phyloP scores from a whole-genome alignment of 2,113 vertebrate species.

The Carlito syrichta region DNA sequence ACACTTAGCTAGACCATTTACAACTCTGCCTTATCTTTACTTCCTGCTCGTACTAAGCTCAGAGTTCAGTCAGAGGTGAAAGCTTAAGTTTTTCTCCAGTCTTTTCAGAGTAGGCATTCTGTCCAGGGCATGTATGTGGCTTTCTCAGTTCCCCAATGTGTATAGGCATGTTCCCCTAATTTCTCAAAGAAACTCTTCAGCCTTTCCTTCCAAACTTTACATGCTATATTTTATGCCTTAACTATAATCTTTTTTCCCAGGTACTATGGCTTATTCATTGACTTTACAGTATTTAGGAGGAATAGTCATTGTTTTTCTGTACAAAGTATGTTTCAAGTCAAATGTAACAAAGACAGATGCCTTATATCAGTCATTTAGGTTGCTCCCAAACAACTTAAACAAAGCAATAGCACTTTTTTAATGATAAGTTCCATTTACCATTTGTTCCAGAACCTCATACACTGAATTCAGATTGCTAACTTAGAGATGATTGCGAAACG shows the following conservation, averaged over 20 bases:
- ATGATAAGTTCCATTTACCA: not conserved
- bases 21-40: not conserved
- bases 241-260: not conserved
- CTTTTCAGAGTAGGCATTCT: not conserved
- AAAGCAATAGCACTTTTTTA: not conserved
- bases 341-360: not conserved
- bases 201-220: not conserved
- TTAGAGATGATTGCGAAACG: not conserved
- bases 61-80: not conserved
- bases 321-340: not conserved
- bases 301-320: not conserved
- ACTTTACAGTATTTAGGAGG: not conserved
- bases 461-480: not conserved
- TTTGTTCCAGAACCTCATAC: not conserved
- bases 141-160: not conserved
- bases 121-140: not conserved
- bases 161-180: not conserved
- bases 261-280: not conserved
- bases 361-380: not conserved
- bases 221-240: not conserved
- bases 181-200: not conserved
- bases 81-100: not conserved
- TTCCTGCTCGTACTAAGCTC: not conserved
- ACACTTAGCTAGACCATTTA: not conserved
- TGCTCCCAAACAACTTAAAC: not conserved